phyloP scores from a whole-genome alignment of 2,888 invertebrate genomes.

The Didymodactylos carnosus region DNA sequence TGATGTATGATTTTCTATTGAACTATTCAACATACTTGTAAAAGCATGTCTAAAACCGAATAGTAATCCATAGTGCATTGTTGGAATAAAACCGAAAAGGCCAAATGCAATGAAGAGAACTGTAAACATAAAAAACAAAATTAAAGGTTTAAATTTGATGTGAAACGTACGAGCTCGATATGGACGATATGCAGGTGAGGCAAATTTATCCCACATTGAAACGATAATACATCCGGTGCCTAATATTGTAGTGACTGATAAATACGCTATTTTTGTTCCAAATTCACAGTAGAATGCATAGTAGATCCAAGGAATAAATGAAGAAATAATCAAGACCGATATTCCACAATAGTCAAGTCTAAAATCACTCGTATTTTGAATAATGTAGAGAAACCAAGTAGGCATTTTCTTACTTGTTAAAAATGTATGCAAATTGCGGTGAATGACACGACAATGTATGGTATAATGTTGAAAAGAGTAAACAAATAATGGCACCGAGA shows the following conservation, averaged over 20 bases:
- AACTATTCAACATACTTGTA: conserved; percentile 26
- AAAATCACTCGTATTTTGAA: conserved; percentile 16
- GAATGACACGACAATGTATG: conserved; percentile 93
- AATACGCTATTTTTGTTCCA: conserved; percentile 70
- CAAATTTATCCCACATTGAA: conserved; percentile 89
- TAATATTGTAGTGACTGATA: conserved; percentile 71
- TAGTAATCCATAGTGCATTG: conserved; percentile 77
- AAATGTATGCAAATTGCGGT: conserved; percentile 74
- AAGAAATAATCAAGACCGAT: conserved; percentile 88
- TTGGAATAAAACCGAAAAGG: conserved; percentile 81
- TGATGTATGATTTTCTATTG: neutral
- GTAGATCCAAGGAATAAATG: conserved; percentile 97
- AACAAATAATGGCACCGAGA: conserved; percentile 78
- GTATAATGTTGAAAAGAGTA: conserved; percentile 80
- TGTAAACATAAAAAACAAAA: conserved; percentile 18
- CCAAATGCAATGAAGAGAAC: conserved; percentile 89
- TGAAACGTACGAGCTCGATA: conserved; percentile 57
- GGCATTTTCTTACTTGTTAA: conserved; percentile 53
- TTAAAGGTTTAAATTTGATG: no score
- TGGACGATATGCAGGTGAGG: conserved; percentile 70
- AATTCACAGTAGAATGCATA: conserved; percentile 93
- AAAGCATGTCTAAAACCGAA: conserved; percentile 87
- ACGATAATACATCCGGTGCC: conserved; percentile 82
- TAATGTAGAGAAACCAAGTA: neutral
- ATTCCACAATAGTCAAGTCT: conserved; percentile 95